These are phyloP conservation scores for Australoheros facetus DNA, from an alignment of 2,797 vertebrate genomes.

Conservation along the genomic window DNA sequence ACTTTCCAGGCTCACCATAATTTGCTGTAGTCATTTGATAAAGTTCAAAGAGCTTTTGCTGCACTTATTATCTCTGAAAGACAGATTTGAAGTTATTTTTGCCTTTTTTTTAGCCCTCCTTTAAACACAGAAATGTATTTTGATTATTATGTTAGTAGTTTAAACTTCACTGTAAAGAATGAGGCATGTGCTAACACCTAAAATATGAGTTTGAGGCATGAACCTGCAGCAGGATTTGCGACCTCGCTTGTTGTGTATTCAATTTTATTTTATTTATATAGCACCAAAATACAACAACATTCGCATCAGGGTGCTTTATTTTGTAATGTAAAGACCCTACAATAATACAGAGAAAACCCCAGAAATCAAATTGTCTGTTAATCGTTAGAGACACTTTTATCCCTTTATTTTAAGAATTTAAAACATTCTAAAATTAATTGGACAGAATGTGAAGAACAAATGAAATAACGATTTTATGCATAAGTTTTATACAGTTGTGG, in stretches of 20 bases:
- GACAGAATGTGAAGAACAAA: not conserved
- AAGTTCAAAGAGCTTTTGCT: not conserved
- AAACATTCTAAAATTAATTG: not conserved
- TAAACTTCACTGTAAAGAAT: not conserved
- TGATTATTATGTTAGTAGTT: not conserved
- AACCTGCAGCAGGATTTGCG: not conserved
- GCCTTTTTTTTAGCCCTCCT: not conserved
- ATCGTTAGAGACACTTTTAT: not conserved
- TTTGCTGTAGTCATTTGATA: not conserved
- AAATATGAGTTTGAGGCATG: slow-evolving; percentile 1
- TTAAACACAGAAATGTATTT: not conserved
- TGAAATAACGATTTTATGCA: not conserved
- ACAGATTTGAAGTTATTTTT: not conserved
- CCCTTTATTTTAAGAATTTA: not conserved
- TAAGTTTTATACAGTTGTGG: not conserved
- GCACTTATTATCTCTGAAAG: not conserved
- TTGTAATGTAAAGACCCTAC: too few species aligned
- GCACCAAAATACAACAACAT: too few species aligned
- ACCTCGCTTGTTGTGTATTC: not conserved
- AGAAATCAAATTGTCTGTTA: not conserved
- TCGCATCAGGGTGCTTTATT: too few species aligned
- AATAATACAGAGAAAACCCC: too few species aligned
- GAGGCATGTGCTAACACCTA: not conserved
- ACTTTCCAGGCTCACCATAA: not conserved
- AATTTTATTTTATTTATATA: too few species aligned